A percentile compares a stretch with the other conserved stretches of the same genome.
Conservation (phyloP, 2,888 invertebrate species). For the Agonopterix arenella region DNA sequence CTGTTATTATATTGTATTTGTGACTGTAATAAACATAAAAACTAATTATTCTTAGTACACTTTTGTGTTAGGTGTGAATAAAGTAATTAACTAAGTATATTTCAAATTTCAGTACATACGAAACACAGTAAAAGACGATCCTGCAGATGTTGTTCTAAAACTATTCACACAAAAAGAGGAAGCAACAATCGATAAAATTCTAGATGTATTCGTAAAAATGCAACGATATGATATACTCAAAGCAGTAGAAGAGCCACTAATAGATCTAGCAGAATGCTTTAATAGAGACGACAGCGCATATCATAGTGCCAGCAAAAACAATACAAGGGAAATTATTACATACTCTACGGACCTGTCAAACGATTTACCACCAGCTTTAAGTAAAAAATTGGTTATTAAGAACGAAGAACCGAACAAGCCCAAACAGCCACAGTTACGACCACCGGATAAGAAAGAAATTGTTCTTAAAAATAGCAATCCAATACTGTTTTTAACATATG, state of each 20-base stretch:
- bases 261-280: slow-evolving; percentile 50
- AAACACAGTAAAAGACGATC: slow-evolving; percentile 70
- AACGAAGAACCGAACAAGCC: slow-evolving; percentile 42
- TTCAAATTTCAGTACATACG: slow-evolving; percentile 62
- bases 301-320: slow-evolving; percentile 46
- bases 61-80: no score
- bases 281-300: slow-evolving; percentile 65
- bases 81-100: not conserved
- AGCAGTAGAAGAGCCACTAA: slow-evolving; percentile 57
- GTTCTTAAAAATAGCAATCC: slow-evolving; percentile 39
- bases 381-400: slow-evolving; percentile 39
- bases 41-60: no score
- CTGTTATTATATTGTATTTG: no score
- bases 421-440: slow-evolving; percentile 27
- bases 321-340: slow-evolving; percentile 52
- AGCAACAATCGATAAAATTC: slow-evolving; percentile 72
- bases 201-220: slow-evolving; percentile 63
- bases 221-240: slow-evolving; percentile 72
- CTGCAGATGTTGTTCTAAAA: slow-evolving; percentile 71
- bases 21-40: no score
- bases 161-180: slow-evolving; percentile 69
- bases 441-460: slow-evolving; percentile 26
- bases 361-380: slow-evolving; percentile 60
- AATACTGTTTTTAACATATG: slow-evolving; percentile 70
- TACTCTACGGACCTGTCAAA: slow-evolving; percentile 46